Conservation (phyloP, 2,113 vertebrate genomes). For the Phodopus roborovskii region DNA sequence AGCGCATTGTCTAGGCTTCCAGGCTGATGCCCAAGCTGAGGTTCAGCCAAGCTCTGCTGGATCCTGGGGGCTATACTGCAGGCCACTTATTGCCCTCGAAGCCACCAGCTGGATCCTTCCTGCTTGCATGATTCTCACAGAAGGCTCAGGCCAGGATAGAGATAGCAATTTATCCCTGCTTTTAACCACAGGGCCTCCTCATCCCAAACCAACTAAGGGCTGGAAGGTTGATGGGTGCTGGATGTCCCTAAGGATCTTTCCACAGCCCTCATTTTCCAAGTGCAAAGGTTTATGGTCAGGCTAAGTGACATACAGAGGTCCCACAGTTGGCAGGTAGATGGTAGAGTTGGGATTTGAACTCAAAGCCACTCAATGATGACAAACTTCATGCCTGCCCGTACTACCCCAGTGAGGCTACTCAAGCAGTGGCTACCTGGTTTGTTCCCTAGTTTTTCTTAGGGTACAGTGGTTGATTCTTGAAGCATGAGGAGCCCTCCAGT, state of each 20-base stretch:
- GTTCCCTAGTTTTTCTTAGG: not conserved
- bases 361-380: accelerated
- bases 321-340: not conserved
- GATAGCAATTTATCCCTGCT: not conserved
- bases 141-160: not conserved
- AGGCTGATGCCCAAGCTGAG: slow-evolving; percentile 35
- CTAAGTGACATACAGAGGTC: not conserved
- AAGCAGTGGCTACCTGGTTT: not conserved
- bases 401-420: not conserved
- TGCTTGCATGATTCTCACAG: not conserved
- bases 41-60: not conserved
- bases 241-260: no score
- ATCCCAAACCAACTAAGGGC: no score
- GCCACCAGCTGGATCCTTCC: not conserved
- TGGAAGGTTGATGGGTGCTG: not conserved
- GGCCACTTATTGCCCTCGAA: not conserved
- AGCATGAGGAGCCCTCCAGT: not conserved
- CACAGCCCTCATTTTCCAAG: not conserved
- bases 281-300: not conserved
- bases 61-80: not conserved
- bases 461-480: not conserved
- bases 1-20: slow-evolving; percentile 41
- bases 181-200: not conserved
- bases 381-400: not conserved
- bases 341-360: not conserved